Conservation (phyloP, 2,888 invertebrate genomes). For the Lomographa bimaculata region DNA sequence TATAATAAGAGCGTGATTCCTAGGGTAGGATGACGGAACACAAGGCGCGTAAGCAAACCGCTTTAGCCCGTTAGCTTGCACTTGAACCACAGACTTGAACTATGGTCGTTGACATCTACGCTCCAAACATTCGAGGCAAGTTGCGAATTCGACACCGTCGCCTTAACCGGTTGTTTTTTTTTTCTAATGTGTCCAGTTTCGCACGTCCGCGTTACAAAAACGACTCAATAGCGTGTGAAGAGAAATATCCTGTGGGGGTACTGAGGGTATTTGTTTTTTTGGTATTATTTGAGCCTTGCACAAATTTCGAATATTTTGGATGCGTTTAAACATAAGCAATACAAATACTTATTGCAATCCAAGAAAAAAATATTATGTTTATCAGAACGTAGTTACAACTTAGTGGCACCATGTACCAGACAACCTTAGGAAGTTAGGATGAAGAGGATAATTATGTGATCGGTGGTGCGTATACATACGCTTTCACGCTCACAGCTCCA, state of each 20-base stretch:
- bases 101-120: constrained; percentile 24
- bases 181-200: constrained; percentile 53
- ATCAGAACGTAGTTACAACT: too few relatives aligned
- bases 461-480: too few relatives aligned
- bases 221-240: constrained; percentile 43
- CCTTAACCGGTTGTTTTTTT: constrained; percentile 45
- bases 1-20: background rate
- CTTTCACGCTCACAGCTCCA: too few relatives aligned
- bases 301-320: too few relatives aligned
- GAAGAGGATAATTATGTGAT: too few relatives aligned
- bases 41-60: too few relatives aligned
- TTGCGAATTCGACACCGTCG: constrained; percentile 43
- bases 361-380: too few relatives aligned
- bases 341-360: too few relatives aligned
- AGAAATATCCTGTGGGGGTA: constrained; percentile 38
- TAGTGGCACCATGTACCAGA: too few relatives aligned
- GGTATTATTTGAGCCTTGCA: too few relatives aligned
- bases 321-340: too few relatives aligned
- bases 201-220: constrained; percentile 49
- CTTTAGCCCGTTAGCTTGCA: constrained; percentile 23
- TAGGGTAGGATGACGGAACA: constrained; percentile 11
- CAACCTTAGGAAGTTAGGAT: too few relatives aligned
- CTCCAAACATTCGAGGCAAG: constrained; percentile 32
- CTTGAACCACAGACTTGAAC: constrained; percentile 28
- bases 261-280: constrained; percentile 21